Evolutionary conservation across 2,113 vertebrate species (phyloP).

Genomic region (Strix aluco): DNA sequence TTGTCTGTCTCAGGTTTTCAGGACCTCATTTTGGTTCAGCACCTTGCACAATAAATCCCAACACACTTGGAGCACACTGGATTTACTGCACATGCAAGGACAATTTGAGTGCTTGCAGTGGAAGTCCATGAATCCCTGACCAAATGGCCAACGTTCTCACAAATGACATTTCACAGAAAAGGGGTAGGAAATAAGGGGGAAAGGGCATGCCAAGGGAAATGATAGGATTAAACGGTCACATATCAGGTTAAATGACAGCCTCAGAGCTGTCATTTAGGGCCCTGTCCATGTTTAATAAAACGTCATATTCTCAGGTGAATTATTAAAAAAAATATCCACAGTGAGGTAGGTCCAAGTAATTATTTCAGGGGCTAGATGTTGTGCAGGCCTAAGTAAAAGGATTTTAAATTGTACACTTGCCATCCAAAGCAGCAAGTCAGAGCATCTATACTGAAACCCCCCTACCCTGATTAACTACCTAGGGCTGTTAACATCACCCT

Average conservation of each 20-base stretch:
- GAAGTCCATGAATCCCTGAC: background rate
- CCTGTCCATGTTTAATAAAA: background rate
- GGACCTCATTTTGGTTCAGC: background rate
- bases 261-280: background rate
- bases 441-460: background rate
- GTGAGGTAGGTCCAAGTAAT: background rate
- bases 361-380: background rate
- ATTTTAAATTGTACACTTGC: background rate
- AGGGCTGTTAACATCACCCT: background rate
- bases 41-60: background rate
- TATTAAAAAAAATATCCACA: background rate
- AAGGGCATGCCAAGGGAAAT: background rate
- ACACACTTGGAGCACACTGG: background rate
- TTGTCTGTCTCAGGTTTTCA: background rate
- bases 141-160: background rate
- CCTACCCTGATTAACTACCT: background rate
- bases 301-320: background rate
- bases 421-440: background rate
- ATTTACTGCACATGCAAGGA: background rate
- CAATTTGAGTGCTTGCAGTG: background rate
- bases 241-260: background rate
- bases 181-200: background rate
- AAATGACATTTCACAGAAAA: background rate
- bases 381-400: background rate
- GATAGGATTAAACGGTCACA: background rate